phyloP scores from a whole-genome alignment of 92 coral and sea anemone species.

The Epizoanthus ramosus region DNA sequence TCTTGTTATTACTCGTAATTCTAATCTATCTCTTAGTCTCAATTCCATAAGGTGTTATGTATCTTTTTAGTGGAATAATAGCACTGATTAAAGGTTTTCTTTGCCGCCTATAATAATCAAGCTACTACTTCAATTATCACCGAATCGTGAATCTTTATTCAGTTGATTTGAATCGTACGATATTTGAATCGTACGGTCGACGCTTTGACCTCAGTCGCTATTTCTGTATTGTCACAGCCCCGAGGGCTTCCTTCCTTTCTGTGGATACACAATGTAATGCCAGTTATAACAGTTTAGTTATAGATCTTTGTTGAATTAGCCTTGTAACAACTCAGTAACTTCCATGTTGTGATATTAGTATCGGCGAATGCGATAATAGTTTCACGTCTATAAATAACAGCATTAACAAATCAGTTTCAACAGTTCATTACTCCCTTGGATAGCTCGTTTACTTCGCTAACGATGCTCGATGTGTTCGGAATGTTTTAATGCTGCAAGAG shows the following conservation, averaged over 20 bases:
- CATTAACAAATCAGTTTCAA: too few relatives aligned
- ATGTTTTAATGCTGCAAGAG: too few relatives aligned
- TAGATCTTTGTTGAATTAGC: too few relatives aligned
- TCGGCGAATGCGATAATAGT: too few relatives aligned
- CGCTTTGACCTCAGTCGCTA: neutral
- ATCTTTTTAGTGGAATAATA: neutral
- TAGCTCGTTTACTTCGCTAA: too few relatives aligned
- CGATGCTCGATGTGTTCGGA: too few relatives aligned
- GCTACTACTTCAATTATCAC: neutral
- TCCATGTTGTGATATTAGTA: too few relatives aligned
- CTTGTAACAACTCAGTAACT: too few relatives aligned
- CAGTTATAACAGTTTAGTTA: neutral
- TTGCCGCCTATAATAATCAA: neutral
- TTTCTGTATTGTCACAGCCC: neutral
- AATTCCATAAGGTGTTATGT: neutral
- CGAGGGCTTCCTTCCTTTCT: neutral
- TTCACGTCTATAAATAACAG: too few relatives aligned
- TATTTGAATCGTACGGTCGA: neutral
- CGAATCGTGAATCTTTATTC: neutral
- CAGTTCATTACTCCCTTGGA: too few relatives aligned
- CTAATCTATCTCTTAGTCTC: neutral
- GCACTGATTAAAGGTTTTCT: neutral
- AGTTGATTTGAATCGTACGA: neutral
- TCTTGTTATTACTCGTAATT: neutral
- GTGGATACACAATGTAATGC: neutral